These are phyloP conservation scores for Lateolabrax maculatus DNA, from an alignment of 2,797 vertebrate genomes.

Conservation along the genomic window DNA sequence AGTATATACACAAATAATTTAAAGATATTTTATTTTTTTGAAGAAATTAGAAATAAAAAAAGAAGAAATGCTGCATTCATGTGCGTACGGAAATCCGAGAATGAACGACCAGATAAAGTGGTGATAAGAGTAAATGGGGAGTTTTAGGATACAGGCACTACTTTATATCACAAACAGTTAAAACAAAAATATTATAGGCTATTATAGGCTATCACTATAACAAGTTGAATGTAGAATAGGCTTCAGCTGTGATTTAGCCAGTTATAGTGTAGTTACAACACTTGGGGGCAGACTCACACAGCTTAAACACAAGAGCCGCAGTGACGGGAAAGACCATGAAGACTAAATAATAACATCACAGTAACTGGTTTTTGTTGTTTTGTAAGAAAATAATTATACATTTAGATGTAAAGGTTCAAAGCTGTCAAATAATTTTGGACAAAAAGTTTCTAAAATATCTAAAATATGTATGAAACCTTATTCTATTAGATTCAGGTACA, in stretches of 20 bases:
- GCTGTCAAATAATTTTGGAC: background rate
- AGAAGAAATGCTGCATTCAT: slow-evolving; percentile 30
- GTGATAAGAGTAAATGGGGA: background rate
- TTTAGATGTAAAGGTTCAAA: background rate
- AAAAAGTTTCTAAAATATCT: background rate
- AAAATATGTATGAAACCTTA: background rate
- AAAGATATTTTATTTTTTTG: background rate
- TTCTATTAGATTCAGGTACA: background rate
- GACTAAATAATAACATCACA: background rate
- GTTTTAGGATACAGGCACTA: background rate
- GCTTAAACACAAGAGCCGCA: background rate
- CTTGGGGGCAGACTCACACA: slow-evolving; percentile 57
- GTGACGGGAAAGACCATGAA: background rate
- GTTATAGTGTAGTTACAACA: slow-evolving; percentile 14
- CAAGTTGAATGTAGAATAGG: background rate
- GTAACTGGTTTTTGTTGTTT: background rate
- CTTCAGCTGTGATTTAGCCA: background rate
- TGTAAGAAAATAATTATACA: background rate
- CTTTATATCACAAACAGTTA: too few relatives aligned
- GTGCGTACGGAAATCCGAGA: background rate
- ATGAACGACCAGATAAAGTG: background rate
- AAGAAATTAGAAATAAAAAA: background rate
- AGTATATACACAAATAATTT: too few relatives aligned
- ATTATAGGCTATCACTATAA: background rate
- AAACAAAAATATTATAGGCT: background rate